A percentile compares a stretch with the other conserved stretches of the same genome.
phyloP scores from a whole-genome alignment of 2,888 invertebrate genomes.

The Alloscopus bannaensis region DNA sequence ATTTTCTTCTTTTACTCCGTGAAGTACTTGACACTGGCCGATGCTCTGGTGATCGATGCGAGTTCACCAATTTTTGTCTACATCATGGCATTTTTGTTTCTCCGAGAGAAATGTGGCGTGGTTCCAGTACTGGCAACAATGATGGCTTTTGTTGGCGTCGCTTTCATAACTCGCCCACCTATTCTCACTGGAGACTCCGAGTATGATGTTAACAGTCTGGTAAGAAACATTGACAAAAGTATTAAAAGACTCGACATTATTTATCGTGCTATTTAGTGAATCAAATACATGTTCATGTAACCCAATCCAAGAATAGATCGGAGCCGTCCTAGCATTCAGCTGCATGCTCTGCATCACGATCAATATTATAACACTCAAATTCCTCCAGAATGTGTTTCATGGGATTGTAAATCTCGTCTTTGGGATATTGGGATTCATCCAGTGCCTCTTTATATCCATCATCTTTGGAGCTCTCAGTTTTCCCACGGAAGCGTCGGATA shows the following conservation, averaged over 20 bases:
- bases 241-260: neutral
- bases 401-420: slow-evolving; percentile 31
- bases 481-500: slow-evolving; percentile 31
- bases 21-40: slow-evolving; percentile 51
- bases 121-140: slow-evolving; percentile 54
- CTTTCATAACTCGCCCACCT: slow-evolving; percentile 61
- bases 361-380: slow-evolving; percentile 44
- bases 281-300: neutral
- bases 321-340: slow-evolving; percentile 40
- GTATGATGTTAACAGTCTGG: slow-evolving; percentile 28
- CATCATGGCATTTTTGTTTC: slow-evolving; percentile 51
- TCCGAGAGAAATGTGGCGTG: slow-evolving; percentile 61
- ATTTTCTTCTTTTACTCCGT: slow-evolving; percentile 49
- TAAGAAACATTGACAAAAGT: neutral
- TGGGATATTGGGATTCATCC: slow-evolving; percentile 38
- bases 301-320: too few relatives aligned
- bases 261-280: neutral
- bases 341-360: slow-evolving; percentile 47
- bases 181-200: slow-evolving; percentile 45
- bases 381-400: slow-evolving; percentile 38
- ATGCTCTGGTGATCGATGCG: slow-evolving; percentile 60
- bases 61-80: slow-evolving; percentile 60
- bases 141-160: slow-evolving; percentile 57
- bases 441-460: slow-evolving; percentile 28
- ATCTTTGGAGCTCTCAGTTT: slow-evolving; percentile 29